Evolutionary conservation across 1,140 invertebrate genomes (phyloP), one percentile per base, ranked within the genome.

Genomic region (Drosophila sp.): DNA sequence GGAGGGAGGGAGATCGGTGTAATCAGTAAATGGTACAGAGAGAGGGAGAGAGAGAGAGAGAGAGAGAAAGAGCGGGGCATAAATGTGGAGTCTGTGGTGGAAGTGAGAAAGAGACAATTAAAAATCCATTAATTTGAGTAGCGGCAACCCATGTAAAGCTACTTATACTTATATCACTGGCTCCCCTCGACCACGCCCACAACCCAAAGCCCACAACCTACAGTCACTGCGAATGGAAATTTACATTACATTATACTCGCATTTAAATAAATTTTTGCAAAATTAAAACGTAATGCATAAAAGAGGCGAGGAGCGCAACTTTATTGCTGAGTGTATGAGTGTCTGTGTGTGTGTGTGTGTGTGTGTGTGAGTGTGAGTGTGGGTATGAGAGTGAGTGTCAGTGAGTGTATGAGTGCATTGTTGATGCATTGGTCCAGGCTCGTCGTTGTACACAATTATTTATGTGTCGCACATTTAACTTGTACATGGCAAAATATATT

Each of bases 51-150:
- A 45, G 11, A n/a, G 27, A 14, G 34, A 51, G n/a, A 27, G 46
- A 41, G 18, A 18, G 18, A 36, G 36, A 5, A 9, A 18, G 34
- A 18, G 36, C 11, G 40, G 7, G 7, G 25, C 9, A 11, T 4
- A 16, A 38, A n/a, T 27, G 48, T 40, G 41, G 51, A 40, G 50
- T 40, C 62, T 76, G 73, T 50, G 78, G 69, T 71, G 73, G 78
- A 89, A 89, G 84, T 89, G 84, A 89, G 83, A 89, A 80, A 89
- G 83, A 83, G 83, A 89, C 83, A 89, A 89, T 89, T 89, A 89
- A 89, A 89, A 89, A 89, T 89, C 83, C 83, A 89, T 89, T 89
- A 89, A 89, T 89, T 89, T 89, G 84, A 89, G 84, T 83, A 83
- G 84, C 83, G 69, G 83, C 74, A 72, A 77, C 62, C 65, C 83